Evolutionary conservation across 1,140 invertebrate genomes (phyloP).

Genomic region (Glossosoma conforme): DNA sequence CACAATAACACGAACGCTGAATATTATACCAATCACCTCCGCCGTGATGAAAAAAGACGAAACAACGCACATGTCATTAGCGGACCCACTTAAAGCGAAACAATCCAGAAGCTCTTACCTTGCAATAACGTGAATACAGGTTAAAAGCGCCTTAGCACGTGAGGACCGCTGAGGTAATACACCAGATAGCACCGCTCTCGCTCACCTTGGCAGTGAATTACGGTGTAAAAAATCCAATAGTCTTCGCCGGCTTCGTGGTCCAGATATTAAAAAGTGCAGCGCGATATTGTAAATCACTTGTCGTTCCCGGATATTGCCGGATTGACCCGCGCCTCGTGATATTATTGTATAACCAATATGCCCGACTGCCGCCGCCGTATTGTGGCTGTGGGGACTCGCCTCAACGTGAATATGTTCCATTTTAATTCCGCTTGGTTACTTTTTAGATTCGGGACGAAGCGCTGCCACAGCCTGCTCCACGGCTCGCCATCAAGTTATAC

Average conservation of each 20-base stretch:
- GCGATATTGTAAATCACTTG: background rate
- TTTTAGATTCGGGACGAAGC: conserved; percentile 19
- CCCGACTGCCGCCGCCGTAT: conserved; percentile 18
- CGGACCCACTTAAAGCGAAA: conserved; percentile 12
- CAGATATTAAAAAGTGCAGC: background rate
- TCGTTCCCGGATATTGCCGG: background rate
- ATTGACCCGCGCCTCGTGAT: background rate
- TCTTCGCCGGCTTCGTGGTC: background rate
- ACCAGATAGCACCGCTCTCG: background rate
- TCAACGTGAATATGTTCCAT: conserved; percentile 25
- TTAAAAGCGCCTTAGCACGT: conserved; percentile 8
- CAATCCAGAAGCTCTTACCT: conserved; percentile 16
- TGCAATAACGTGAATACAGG: background rate
- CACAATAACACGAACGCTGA: too few relatives aligned
- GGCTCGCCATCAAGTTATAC: too few relatives aligned
- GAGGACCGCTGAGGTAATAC: background rate
- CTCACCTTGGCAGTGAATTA: conserved; percentile 27
- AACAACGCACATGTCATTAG: background rate
- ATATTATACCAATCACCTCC: too few relatives aligned
- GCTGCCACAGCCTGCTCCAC: conserved; percentile 7
- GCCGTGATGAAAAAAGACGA: background rate
- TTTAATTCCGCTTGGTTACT: conserved; percentile 30
- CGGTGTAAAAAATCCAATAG: background rate
- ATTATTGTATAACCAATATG: conserved; percentile 9
- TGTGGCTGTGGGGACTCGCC: conserved; percentile 13